Evolutionary conservation across 2,797 vertebrate genomes (phyloP), one percentile per base, ranked within the genome.

Genomic region (Cetoscarus ocellatus): DNA sequence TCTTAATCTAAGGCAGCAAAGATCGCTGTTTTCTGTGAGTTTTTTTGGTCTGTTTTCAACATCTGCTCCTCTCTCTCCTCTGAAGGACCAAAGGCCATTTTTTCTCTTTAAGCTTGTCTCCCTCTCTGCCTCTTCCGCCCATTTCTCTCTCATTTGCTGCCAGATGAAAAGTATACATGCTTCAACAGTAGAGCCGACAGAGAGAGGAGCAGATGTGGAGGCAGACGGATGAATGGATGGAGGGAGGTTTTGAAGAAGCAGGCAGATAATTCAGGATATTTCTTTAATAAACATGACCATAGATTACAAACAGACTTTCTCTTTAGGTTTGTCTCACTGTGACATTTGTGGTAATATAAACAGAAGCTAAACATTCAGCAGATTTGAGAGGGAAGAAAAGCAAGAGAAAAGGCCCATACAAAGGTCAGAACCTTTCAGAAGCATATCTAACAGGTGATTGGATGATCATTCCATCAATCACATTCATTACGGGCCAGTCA

Each of bases 321-420:
- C 61, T 78, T 64, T 62, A 19, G 61, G 67, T 78, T 83, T 86
- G 39, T 61, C 75, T 84, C 62, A n/a, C 67, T 72, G 44, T 50
- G 70, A 63, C 68, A 80, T 84, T 80, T 84, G 55, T 67, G 68
- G 72, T 53, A 73, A 77, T n/a, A 38, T 85, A 90, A 92, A 90
- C 81, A 88, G 61, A 63, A 50, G 83, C 88, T 68, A 90, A 89
- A 90, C 88, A 90, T 90, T 90, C 76, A 90, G 76, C 63, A 75
- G 73, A 52, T 61, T 59, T 70, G 72, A 84, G 70, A 60, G 58
- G 58, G 58, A 68, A 81, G 27, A 27, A 4, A 27, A 27, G 58
- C 55, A 68, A 81, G 27, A 27, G 27, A 27, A 27, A 27, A 4
- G 4, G 27, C 27, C 27, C 27, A 27, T 2, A 27, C 2, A 27